Percentiles rank a stretch among this genome's conserved stretches.
Conservation (phyloP, 2,888 invertebrate species). For the Sarcophaga subvicina region DNA sequence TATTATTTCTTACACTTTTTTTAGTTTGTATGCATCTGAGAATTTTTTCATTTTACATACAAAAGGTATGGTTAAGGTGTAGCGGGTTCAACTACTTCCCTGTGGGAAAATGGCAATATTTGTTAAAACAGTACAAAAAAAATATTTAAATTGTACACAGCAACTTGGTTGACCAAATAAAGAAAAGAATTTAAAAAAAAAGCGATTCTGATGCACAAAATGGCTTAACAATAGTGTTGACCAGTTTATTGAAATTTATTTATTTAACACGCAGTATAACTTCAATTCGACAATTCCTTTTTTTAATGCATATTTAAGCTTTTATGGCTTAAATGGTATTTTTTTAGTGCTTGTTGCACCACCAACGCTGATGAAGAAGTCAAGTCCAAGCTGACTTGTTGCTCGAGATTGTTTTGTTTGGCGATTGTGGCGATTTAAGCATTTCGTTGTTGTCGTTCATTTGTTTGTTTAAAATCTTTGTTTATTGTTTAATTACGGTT, state of each 20-base stretch:
- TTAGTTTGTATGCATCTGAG: no score
- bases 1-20: no score
- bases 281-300: not conserved
- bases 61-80: no score
- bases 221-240: conserved; percentile 39
- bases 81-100: no score
- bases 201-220: conserved; percentile 27
- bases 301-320: conserved; percentile 60
- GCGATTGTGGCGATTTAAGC: not conserved
- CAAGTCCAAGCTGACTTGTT: conserved; percentile 34
- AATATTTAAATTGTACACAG: not conserved
- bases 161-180: not conserved
- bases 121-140: conserved; percentile 14
- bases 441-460: conserved; percentile 18
- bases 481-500: conserved; percentile 60
- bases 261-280: conserved; percentile 36
- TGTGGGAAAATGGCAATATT: conserved; percentile 24
- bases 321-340: conserved; percentile 59
- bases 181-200: not conserved
- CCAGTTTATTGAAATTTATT: conserved; percentile 30
- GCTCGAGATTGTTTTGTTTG: conserved; percentile 54
- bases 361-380: conserved; percentile 59
- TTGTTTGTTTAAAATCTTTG: conserved; percentile 31
- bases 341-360: conserved; percentile 40
- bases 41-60: no score